Evolutionary conservation across 2,797 vertebrate genomes (phyloP).

Genomic region (Sebastes steindachneri): DNA sequence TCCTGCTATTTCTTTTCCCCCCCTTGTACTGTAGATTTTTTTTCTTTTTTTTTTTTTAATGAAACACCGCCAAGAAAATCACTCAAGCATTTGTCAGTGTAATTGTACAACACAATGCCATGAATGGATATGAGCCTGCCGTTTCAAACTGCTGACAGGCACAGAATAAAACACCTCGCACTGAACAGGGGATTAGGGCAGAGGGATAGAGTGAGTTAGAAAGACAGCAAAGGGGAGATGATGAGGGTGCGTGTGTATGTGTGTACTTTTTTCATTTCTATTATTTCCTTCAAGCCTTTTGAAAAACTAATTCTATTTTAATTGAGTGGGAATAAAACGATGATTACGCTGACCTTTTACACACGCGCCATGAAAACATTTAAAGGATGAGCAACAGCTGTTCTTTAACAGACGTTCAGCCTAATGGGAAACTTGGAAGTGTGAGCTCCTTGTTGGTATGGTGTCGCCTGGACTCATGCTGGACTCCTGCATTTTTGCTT

Average conservation of each 20-base stretch:
- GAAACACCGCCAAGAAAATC: slow-evolving; percentile 85
- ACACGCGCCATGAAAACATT: slow-evolving; percentile 29
- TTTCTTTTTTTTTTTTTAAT: slow-evolving; percentile 76
- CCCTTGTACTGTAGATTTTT: slow-evolving; percentile 62
- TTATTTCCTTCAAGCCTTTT: slow-evolving; percentile 46
- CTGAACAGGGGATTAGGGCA: slow-evolving; percentile 78
- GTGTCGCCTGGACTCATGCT: not conserved
- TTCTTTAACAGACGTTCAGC: slow-evolving; percentile 4
- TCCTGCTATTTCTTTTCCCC: slow-evolving; percentile 67
- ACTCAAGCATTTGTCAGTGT: slow-evolving; percentile 88
- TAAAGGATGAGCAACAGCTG: slow-evolving; percentile 34
- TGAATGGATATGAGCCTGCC: slow-evolving; percentile 86
- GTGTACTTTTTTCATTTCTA: slow-evolving; percentile 41
- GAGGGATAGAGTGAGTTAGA: slow-evolving; percentile 58
- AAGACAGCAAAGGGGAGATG: slow-evolving; percentile 54
- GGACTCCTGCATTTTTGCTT: not conserved
- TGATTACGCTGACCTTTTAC: slow-evolving; percentile 67
- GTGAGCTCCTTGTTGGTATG: not conserved
- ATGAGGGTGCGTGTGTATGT: slow-evolving; percentile 26
- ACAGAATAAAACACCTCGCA: slow-evolving; percentile 79
- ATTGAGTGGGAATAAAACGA: slow-evolving; percentile 69
- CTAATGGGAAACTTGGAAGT: not conserved
- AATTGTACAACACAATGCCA: slow-evolving; percentile 87
- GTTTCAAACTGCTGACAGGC: slow-evolving; percentile 83
- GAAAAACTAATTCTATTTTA: slow-evolving; percentile 63